Base-by-base conservation (phyloP, 2,797 vertebrate genomes). In the Anniella stebbinsi region DNA sequence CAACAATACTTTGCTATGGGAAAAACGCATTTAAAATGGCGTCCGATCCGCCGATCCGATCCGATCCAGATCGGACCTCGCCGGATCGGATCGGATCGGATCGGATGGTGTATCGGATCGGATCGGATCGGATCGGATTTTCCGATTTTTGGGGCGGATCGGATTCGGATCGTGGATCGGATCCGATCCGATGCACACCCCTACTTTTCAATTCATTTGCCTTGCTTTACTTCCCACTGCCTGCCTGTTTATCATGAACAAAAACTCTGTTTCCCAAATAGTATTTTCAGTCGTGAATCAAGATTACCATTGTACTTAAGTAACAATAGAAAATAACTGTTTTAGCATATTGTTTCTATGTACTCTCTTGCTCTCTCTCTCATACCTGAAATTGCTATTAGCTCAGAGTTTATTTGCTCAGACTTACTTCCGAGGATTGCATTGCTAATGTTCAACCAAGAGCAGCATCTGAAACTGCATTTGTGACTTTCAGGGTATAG, bases 171-270 rank as follows among this genome's bases (percentile, higher is more conserved):
- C n/a, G n/a, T n/a, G n/a, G n/a, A n/a, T n/a, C n/a, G n/a, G n/a
- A n/a, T n/a, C n/a, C n/a, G n/a, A n/a, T n/a, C n/a, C n/a, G n/a
- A n/a, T n/a, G n/a, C n/a, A n/a, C n/a, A n/a, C n/a, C n/a, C n/a
- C n/a, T 80, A 12, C 63, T 92, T 88, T 93, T 88, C 94, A 89
- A 57, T 86, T 89, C 73, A 88, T 81, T 67, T 0, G 15, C 87
- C 82, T 91, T 76, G 9, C 2, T 83, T 21, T 4, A 51, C 21
- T 21, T 48, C 77, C 21, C 48, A 33, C 76, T 89, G 36, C 72
- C 80, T 30, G 1, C 15, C 80, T 30, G 1, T 13, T 6, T 88
- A 70, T 73, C 36, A 0, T 0, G 54, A 90, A 36, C 45, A 28
- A 54, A 88, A 93, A 70, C 4, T 3, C 13, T 38, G 25, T 73